These are phyloP conservation scores for Synergus itoensis DNA, from an alignment of 2,888 invertebrate genomes.

Conservation along the genomic window DNA sequence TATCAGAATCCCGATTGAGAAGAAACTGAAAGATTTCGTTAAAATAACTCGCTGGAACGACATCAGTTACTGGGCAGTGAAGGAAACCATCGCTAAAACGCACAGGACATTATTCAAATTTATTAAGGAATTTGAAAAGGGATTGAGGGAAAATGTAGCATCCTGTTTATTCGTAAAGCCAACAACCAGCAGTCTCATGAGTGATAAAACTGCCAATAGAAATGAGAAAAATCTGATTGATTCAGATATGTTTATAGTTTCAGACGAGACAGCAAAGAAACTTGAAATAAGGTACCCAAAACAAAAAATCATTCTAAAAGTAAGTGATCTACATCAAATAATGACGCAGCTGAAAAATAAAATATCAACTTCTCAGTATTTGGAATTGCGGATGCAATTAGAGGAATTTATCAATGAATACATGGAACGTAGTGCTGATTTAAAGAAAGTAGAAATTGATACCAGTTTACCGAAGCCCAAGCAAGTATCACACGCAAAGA, in stretches of 20 bases:
- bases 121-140: slow-evolving; percentile 90
- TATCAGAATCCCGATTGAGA: slow-evolving; percentile 90
- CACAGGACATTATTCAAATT: slow-evolving; percentile 93
- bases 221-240: slow-evolving; percentile 61
- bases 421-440: slow-evolving; percentile 84
- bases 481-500: slow-evolving; percentile 89
- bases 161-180: slow-evolving; percentile 73
- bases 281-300: slow-evolving; percentile 15
- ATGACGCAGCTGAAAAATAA: slow-evolving; percentile 84
- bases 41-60: slow-evolving; percentile 98
- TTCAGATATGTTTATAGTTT: slow-evolving; percentile 73
- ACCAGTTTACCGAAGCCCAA: slow-evolving; percentile 82
- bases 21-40: slow-evolving; percentile 94
- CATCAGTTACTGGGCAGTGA: slow-evolving; percentile 95
- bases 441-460: slow-evolving; percentile 82
- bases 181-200: slow-evolving; percentile 52
- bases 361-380: slow-evolving; percentile 81
- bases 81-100: slow-evolving; percentile 91
- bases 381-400: slow-evolving; percentile 82
- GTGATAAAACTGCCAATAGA: neutral
- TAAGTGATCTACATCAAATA: slow-evolving; percentile 62
- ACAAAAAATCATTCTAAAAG: neutral
- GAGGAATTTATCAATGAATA: slow-evolving; percentile 84
- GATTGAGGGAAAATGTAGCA: slow-evolving; percentile 69
- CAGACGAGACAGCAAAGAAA: slow-evolving; percentile 22